phyloP scores from a whole-genome alignment of 2,797 vertebrate genomes.

The Tinamus major region DNA sequence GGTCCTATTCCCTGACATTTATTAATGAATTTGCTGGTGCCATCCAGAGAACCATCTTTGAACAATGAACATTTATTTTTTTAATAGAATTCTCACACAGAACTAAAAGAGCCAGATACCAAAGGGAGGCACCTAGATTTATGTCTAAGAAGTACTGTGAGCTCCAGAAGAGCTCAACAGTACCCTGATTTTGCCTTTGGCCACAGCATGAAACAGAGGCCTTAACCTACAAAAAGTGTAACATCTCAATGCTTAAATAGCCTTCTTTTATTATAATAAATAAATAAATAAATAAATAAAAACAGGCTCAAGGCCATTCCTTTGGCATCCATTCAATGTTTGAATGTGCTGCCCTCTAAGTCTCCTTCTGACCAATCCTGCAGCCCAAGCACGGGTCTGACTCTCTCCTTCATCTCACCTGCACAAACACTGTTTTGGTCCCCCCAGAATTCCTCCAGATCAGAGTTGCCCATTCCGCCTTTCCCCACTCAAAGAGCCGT shows the following conservation, averaged over 20 bases:
- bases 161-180: not conserved
- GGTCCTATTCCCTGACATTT: slow-evolving; percentile 1
- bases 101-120: not conserved
- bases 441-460: not conserved
- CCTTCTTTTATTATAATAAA: not conserved
- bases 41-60: not conserved
- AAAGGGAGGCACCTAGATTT: not conserved
- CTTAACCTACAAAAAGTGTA: not conserved
- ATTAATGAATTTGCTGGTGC: not conserved
- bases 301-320: not conserved
- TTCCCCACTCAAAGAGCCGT: not conserved
- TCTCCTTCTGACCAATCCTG: not conserved
- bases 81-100: not conserved
- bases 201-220: rapidly evolving
- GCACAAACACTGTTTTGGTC: no score
- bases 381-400: not conserved
- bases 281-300: no score
- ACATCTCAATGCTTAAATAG: not conserved
- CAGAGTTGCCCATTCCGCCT: not conserved
- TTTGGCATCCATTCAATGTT: not conserved
- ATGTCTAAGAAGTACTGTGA: not conserved
- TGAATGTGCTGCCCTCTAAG: not conserved
- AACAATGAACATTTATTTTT: not conserved
- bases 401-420: no score
- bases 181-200: not conserved